phyloP scores from a whole-genome alignment of 2,797 vertebrate species.

The Okamejei kenojei region DNA sequence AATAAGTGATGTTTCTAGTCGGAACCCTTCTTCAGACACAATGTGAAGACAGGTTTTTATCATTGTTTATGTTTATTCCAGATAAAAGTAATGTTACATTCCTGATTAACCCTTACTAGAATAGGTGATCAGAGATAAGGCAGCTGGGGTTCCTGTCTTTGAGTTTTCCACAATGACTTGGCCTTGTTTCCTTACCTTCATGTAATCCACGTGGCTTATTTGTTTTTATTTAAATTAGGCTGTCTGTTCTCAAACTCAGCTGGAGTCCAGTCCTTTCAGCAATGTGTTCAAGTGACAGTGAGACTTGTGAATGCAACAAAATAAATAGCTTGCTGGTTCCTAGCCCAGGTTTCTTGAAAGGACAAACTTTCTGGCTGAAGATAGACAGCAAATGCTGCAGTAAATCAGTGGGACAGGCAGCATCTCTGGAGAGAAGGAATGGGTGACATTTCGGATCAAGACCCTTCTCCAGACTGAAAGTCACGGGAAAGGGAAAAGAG shows the following conservation, averaged over 20 bases:
- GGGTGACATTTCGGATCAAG: no score
- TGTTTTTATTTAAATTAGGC: neutral
- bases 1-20: no score
- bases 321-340: neutral
- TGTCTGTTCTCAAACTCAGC: neutral
- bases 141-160: neutral
- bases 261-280: neutral
- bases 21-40: no score
- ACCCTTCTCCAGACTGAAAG: no score
- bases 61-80: neutral
- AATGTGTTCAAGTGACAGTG: neutral
- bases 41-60: no score
- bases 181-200: neutral
- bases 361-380: neutral
- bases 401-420: no score
- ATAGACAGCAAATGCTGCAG: no score
- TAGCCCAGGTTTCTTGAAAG: neutral
- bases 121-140: neutral
- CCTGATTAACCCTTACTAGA: neutral
- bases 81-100: neutral
- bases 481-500: no score
- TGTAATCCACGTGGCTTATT: neutral
- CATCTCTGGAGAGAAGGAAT: no score
- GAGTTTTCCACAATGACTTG: slow-evolving; percentile 14
- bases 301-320: neutral